phyloP scores from a whole-genome alignment of 92 coral and sea anemone genomes.

The Nematostella vectensis region DNA sequence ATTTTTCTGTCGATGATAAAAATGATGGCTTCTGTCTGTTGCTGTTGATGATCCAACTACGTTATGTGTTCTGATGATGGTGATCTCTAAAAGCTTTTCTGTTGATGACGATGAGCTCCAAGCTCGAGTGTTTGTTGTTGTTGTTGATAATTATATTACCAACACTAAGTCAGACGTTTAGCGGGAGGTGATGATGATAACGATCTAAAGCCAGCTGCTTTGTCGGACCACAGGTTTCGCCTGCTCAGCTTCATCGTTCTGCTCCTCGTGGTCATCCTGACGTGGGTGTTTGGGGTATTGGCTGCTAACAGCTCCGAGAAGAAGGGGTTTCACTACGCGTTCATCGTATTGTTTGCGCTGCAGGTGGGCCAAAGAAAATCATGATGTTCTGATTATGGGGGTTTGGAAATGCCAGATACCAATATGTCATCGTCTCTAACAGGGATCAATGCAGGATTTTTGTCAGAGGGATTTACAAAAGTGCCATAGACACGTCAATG shows the following conservation, averaged over 20 bases:
- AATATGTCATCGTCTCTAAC: background rate
- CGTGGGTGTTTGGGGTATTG: constrained; percentile 74
- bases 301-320: constrained; percentile 62
- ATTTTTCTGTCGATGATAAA: no score
- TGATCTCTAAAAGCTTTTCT: background rate
- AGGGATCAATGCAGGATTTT: background rate
- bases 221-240: constrained; percentile 29
- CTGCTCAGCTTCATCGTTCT: constrained; percentile 38
- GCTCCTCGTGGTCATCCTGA: constrained; percentile 54
- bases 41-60: background rate
- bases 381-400: background rate
- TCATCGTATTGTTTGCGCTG: constrained; percentile 63
- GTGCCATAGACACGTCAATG: no score
- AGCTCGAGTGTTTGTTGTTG: constrained; percentile 1
- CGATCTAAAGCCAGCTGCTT: background rate
- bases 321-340: constrained; percentile 60
- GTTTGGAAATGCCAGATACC: background rate
- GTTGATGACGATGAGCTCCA: constrained; percentile 6
- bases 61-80: background rate
- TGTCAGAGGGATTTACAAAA: no score
- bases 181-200: constrained; percentile 13
- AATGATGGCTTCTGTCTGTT: no score
- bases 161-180: no score
- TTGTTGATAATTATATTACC: no score
- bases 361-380: constrained; percentile 39